Conservation (phyloP, 1,140 invertebrate genomes). For the Drosophila serrata region DNA sequence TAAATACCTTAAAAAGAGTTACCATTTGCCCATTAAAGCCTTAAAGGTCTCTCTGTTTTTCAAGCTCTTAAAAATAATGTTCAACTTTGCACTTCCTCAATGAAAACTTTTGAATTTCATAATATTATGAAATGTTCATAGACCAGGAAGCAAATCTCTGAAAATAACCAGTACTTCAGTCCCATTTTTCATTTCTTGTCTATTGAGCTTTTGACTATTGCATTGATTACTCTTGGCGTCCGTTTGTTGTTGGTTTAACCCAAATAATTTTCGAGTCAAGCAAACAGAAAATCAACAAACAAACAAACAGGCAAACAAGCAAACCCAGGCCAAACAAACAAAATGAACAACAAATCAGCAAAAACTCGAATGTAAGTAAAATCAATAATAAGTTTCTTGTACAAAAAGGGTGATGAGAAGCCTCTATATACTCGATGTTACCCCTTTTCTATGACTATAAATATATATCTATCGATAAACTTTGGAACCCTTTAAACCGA, state of each 20-base stretch:
- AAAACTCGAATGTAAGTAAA: conserved; percentile 55
- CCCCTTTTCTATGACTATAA: conserved; percentile 1
- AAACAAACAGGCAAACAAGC: conserved; percentile 35
- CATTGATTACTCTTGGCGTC: conserved; percentile 32
- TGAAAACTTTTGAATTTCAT: conserved; percentile 23
- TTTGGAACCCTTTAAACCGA: conserved; percentile 22
- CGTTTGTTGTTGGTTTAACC: conserved; percentile 53
- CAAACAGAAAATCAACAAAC: conserved; percentile 62
- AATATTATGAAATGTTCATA: conserved; percentile 17
- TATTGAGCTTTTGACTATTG: conserved; percentile 35
- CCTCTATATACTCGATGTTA: background rate
- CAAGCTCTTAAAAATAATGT: background rate
- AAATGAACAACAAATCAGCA: conserved; percentile 54
- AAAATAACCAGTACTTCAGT: conserved; percentile 21
- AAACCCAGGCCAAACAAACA: conserved; percentile 41
- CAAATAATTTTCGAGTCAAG: conserved; percentile 61
- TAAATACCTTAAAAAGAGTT: too few relatives aligned
- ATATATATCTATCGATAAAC: background rate
- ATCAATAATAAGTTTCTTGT: conserved; percentile 41
- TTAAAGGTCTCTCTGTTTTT: background rate
- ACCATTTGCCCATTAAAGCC: background rate
- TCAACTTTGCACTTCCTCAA: conserved; percentile 16
- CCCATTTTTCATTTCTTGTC: conserved; percentile 16
- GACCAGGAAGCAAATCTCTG: conserved; percentile 24
- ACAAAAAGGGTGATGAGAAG: conserved; percentile 13